Evolutionary conservation across 2,888 invertebrate species (phyloP).

Genomic region (Papilio protenor): DNA sequence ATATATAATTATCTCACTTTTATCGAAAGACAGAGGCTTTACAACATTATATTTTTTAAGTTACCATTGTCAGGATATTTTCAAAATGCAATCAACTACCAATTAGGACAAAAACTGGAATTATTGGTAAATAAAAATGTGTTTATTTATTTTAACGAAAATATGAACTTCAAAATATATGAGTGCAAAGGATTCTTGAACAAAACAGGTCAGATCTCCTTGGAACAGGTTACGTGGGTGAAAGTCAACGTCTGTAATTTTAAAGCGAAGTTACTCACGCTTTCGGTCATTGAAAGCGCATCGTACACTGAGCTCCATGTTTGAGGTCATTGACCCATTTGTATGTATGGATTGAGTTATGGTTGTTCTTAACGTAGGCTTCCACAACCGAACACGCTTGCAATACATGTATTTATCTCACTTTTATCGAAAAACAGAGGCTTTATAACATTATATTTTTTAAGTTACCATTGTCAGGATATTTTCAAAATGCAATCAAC

Average conservation of each 20-base stretch:
- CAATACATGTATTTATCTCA: neutral
- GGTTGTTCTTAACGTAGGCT: neutral
- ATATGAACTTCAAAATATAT: neutral
- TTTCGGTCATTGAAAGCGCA: constrained; percentile 63
- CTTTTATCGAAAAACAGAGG: neutral
- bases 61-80: no score
- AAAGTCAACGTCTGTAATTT: neutral
- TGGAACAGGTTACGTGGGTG: constrained; percentile 5
- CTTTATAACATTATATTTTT: no score
- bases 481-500: no score
- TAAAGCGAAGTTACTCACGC: constrained; percentile 61
- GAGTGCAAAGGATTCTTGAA: neutral
- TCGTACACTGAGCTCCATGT: constrained; percentile 53
- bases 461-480: no score
- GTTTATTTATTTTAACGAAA: no score
- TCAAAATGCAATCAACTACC: no score
- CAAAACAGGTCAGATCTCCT: constrained; percentile 19
- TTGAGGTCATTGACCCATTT: constrained; percentile 45
- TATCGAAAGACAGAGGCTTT: no score
- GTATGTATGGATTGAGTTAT: neutral
- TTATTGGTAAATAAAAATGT: no score
- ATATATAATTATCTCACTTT: neutral
- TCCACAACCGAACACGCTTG: neutral
- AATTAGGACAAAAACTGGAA: no score
- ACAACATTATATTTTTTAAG: no score